Evolutionary conservation across 2,888 invertebrate genomes (phyloP).

Genomic region (Galeopsomyia nigrocyanea): DNA sequence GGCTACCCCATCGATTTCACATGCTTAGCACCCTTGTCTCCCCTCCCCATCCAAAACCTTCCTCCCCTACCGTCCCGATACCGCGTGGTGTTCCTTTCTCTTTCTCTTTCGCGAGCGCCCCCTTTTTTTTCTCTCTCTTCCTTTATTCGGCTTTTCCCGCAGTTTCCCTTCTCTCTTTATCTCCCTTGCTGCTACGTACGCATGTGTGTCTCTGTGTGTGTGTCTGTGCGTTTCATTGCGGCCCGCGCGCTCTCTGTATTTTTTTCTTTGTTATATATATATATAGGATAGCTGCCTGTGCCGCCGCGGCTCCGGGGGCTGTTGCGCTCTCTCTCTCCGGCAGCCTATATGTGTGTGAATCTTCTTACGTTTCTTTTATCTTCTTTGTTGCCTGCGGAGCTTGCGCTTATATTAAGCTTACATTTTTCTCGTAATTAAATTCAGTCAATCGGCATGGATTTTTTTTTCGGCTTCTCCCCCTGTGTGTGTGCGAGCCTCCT

Average conservation of each 20-base stretch:
- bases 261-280: constrained; percentile 44
- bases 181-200: too few relatives aligned
- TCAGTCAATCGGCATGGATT: constrained; percentile 17
- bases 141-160: constrained; percentile 42
- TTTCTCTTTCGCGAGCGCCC: constrained; percentile 13
- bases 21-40: constrained; percentile 52
- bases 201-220: constrained; percentile 4
- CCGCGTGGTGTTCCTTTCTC: not conserved
- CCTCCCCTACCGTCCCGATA: not conserved
- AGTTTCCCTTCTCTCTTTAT: constrained; percentile 32
- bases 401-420: constrained; percentile 28
- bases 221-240: constrained; percentile 18
- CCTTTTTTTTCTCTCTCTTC: constrained; percentile 13
- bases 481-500: not conserved
- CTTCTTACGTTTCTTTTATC: constrained; percentile 43
- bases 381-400: constrained; percentile 31
- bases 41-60: constrained; percentile 11
- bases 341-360: constrained; percentile 26
- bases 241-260: constrained; percentile 30
- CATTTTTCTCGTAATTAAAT: constrained; percentile 39
- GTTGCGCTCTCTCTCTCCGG: not conserved
- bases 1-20: constrained; percentile 48
- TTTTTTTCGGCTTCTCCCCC: not conserved
- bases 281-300: constrained; percentile 13
- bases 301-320: constrained; percentile 15